Evolutionary conservation across 2,888 invertebrate species (phyloP).

Genomic region (Spatulosminthurus flaviceps): DNA sequence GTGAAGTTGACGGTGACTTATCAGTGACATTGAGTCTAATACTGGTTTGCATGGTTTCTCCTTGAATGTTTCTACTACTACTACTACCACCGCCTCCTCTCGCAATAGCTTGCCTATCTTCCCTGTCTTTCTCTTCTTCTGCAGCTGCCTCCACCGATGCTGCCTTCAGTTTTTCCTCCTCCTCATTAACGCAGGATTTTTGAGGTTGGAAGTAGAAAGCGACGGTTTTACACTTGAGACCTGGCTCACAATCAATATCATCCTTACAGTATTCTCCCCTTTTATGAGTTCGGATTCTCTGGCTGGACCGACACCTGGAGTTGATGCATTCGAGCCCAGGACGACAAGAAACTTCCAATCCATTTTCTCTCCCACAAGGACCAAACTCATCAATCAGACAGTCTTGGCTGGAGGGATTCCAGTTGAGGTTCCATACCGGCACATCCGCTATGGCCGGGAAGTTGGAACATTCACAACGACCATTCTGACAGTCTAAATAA

Average conservation of each 20-base stretch:
- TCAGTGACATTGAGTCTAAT: neutral
- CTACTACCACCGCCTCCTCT: too few relatives aligned
- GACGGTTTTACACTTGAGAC: constrained; percentile 33
- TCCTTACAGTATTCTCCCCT: constrained; percentile 36
- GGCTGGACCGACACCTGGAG: constrained; percentile 23
- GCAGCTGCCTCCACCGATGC: too few relatives aligned
- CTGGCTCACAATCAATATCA: constrained; percentile 37
- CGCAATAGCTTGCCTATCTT: too few relatives aligned
- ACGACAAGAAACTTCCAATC: constrained; percentile 25
- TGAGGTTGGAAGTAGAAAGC: constrained; percentile 37
- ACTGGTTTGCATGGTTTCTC: neutral
- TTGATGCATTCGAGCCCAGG: constrained; percentile 33
- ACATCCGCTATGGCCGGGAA: constrained; percentile 45
- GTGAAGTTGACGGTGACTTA: too few relatives aligned
- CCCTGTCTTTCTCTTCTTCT: neutral
- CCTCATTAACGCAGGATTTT: neutral
- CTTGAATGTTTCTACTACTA: neutral
- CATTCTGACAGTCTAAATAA: constrained; percentile 42
- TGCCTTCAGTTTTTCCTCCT: neutral
- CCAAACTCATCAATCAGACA: constrained; percentile 40
- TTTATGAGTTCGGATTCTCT: constrained; percentile 12
- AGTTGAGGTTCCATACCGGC: constrained; percentile 31
- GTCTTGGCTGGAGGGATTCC: neutral
- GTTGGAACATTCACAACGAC: constrained; percentile 29
- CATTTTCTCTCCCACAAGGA: constrained; percentile 42